Evolutionary conservation across 2,888 invertebrate genomes (phyloP).

Genomic region (Drosophila hawaiiensis): DNA sequence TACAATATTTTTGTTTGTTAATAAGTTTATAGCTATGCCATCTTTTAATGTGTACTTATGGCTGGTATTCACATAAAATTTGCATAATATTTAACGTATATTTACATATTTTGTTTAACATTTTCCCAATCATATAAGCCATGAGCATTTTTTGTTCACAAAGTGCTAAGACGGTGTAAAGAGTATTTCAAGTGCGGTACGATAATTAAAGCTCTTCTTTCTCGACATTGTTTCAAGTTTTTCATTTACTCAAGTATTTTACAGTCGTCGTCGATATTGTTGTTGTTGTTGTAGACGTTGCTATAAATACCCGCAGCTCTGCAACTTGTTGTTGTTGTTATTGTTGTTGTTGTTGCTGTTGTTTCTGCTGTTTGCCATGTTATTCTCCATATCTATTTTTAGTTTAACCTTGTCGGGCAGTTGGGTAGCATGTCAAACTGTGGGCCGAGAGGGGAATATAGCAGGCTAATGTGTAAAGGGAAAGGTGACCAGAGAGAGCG

Average conservation of each 20-base stretch:
- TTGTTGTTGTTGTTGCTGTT: slow-evolving; percentile 21
- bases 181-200: slow-evolving; percentile 26
- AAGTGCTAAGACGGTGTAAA: not conserved
- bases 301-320: slow-evolving; percentile 67
- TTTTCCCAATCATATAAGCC: not conserved
- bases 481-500: not conserved
- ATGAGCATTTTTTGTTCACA: not conserved
- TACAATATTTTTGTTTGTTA: not conserved
- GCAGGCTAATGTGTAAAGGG: not conserved
- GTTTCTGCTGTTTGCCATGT: slow-evolving; percentile 54
- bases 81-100: not conserved
- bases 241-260: slow-evolving; percentile 49
- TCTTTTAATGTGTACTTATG: not conserved
- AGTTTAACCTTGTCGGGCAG: slow-evolving; percentile 68
- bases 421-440: slow-evolving; percentile 42
- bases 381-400: slow-evolving; percentile 77
- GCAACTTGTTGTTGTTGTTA: slow-evolving; percentile 56
- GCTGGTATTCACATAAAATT: not conserved
- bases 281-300: slow-evolving; percentile 26
- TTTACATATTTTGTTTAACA: not conserved
- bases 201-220: not conserved
- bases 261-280: slow-evolving; percentile 34
- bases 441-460: not conserved
- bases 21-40: not conserved
- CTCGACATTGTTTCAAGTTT: slow-evolving; percentile 48